Conservation (phyloP, 2,113 vertebrate species). For the Myiozetetes cayanensis region DNA sequence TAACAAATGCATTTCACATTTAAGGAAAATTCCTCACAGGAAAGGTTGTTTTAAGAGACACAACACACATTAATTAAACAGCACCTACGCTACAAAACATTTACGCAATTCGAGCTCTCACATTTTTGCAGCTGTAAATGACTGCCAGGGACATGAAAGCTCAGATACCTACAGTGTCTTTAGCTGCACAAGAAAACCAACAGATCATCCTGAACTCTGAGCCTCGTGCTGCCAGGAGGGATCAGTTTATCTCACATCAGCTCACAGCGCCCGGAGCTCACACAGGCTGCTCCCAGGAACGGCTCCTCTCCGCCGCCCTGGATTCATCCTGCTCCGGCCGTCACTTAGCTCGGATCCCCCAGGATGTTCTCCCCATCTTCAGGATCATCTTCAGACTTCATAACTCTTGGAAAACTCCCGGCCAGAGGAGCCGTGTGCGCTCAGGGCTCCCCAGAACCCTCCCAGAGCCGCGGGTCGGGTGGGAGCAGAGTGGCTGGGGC, state of each 20-base stretch:
- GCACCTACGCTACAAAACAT: neutral
- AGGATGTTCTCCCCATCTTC: conserved; percentile 53
- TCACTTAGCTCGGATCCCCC: conserved; percentile 48
- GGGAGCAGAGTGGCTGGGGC: neutral
- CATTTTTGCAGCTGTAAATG: accelerated
- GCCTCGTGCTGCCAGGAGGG: conserved; percentile 8
- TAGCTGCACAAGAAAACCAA: conserved; percentile 89
- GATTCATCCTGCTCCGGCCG: neutral
- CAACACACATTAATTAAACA: neutral
- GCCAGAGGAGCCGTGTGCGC: conserved; percentile 43
- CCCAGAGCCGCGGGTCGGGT: neutral
- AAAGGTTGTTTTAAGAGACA: neutral
- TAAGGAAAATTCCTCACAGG: neutral
- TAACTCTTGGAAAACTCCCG: neutral
- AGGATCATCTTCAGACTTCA: conserved; percentile 77
- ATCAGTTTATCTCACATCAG: neutral
- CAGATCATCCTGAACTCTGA: conserved; percentile 83
- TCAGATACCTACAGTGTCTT: conserved; percentile 84
- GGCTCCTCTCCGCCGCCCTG: neutral
- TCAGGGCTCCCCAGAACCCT: neutral
- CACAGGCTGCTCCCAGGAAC: neutral
- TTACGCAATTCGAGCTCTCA: accelerated
- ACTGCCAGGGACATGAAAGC: accelerated
- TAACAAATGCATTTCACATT: neutral
- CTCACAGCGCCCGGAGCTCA: neutral